These are phyloP conservation scores for Dioctria linearis DNA, from an alignment of 2,888 invertebrate genomes.

Conservation along the genomic window DNA sequence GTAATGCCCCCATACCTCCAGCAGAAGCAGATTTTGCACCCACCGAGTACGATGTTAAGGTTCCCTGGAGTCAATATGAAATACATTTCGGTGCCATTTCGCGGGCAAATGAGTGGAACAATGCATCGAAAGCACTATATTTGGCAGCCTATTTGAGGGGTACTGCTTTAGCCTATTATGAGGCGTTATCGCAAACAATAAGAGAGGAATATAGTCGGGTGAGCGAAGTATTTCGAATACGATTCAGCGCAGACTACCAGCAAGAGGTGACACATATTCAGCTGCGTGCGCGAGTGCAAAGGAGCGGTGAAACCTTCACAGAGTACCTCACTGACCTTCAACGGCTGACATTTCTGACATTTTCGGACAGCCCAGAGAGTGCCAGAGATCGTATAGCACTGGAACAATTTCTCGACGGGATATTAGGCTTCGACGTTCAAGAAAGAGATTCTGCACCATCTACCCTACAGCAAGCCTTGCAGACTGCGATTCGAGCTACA, in stretches of 20 bases:
- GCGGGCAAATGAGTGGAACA: neutral
- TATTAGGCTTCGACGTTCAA: no score
- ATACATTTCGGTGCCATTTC: neutral
- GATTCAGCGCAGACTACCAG: neutral
- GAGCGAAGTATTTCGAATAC: neutral
- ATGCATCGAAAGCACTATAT: neutral
- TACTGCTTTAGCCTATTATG: neutral
- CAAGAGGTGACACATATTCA: neutral
- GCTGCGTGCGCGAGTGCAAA: neutral
- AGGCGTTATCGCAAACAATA: neutral
- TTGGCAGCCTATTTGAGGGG: neutral
- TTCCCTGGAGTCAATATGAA: neutral
- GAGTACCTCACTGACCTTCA: no score
- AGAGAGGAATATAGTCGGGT: neutral
- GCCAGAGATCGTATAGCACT: neutral
- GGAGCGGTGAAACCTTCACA: neutral
- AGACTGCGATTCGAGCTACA: neutral
- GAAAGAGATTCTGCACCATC: no score
- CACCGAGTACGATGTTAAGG: neutral
- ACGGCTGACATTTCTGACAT: no score
- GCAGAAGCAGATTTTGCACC: no score
- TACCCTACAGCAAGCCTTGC: no score
- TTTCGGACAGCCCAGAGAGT: no score
- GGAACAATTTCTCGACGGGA: neutral
- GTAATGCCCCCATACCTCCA: no score